Percentiles rank a stretch among this genome's conserved stretches.
Conservation (phyloP, 2,113 vertebrate genomes). For the Xenopus laevis region DNA sequence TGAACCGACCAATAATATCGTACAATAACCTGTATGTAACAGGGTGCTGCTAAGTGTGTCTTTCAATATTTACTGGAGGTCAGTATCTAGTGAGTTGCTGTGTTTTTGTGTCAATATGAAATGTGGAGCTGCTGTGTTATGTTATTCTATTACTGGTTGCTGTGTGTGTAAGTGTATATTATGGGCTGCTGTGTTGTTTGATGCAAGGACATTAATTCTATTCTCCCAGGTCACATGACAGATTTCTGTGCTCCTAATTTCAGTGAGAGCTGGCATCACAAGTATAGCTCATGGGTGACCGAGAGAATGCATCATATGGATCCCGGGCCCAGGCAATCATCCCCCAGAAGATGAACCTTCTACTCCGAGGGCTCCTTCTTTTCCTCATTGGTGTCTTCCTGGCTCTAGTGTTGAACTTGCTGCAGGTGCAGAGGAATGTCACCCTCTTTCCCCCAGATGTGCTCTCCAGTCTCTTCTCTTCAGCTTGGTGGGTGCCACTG, state of each 20-base stretch:
- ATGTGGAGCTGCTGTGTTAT: no score
- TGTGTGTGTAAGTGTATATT: no score
- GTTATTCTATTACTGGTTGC: no score
- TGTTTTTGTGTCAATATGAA: no score
- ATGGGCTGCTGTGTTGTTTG: background rate
- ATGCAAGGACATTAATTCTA: rapidly evolving
- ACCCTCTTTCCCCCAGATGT: slow-evolving; percentile 93
- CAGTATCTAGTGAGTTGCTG: no score
- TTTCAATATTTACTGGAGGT: no score
- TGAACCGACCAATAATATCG: no score
- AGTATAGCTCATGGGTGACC: slow-evolving; percentile 71
- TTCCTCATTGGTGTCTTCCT: slow-evolving; percentile 91
- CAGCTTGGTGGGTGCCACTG: slow-evolving; percentile 91
- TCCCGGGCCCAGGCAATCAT: slow-evolving; percentile 56
- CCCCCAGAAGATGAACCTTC: slow-evolving; percentile 73
- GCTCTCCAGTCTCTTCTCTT: slow-evolving; percentile 90
- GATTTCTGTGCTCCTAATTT: background rate
- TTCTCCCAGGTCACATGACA: background rate
- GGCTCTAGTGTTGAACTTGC: slow-evolving; percentile 87
- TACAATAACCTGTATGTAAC: no score
- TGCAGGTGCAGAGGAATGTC: slow-evolving; percentile 93
- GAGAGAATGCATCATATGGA: slow-evolving; percentile 55
- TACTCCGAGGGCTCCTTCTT: slow-evolving; percentile 81
- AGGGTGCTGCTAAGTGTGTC: no score
- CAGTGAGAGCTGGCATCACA: background rate